These are phyloP conservation scores for Sclerodermus sp. DNA, from an alignment of 2,888 invertebrate genomes.

Conservation along the genomic window DNA sequence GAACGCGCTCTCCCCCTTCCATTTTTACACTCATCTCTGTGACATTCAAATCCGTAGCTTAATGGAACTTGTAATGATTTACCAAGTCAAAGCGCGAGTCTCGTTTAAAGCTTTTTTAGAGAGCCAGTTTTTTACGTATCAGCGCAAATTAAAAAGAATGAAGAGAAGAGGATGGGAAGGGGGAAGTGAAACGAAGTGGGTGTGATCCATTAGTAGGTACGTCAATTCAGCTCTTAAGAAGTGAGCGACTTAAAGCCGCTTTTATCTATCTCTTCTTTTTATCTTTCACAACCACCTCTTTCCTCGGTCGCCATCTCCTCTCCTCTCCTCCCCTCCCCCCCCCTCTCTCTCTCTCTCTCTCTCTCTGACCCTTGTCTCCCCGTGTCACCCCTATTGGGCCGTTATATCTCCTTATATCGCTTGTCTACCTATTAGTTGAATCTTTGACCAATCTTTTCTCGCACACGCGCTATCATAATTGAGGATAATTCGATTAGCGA, in stretches of 20 bases:
- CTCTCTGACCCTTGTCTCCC: constrained; percentile 10
- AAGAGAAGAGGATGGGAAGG: constrained; percentile 8
- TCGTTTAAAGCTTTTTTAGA: too few relatives aligned
- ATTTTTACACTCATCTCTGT: too few relatives aligned
- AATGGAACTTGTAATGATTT: too few relatives aligned
- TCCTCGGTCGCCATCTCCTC: constrained; percentile 16
- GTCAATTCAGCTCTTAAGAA: constrained; percentile 54
- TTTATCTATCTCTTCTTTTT: constrained; percentile 30
- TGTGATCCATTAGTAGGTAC: constrained; percentile 57
- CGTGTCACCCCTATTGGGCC: constrained; percentile 30
- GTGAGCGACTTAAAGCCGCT: constrained; percentile 50
- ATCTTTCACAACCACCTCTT: constrained; percentile 7
- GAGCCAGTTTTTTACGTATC: background rate
- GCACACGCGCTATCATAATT: constrained; percentile 45
- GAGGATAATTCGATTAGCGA: constrained; percentile 53
- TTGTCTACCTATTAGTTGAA: background rate
- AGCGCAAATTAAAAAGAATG: constrained; percentile 13
- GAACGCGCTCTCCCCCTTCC: too few relatives aligned
- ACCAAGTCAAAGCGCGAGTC: too few relatives aligned
- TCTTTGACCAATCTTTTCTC: constrained; percentile 8
- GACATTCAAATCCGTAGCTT: too few relatives aligned
- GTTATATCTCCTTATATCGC: constrained; percentile 22
- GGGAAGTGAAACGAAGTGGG: constrained; percentile 37
- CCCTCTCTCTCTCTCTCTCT: constrained; percentile 1
- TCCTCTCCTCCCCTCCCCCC: constrained; percentile 12